Evolutionary conservation across 2,888 invertebrate genomes (phyloP), one percentile per base, ranked within the genome.

Genomic region (Lacanobia wlatinum): DNA sequence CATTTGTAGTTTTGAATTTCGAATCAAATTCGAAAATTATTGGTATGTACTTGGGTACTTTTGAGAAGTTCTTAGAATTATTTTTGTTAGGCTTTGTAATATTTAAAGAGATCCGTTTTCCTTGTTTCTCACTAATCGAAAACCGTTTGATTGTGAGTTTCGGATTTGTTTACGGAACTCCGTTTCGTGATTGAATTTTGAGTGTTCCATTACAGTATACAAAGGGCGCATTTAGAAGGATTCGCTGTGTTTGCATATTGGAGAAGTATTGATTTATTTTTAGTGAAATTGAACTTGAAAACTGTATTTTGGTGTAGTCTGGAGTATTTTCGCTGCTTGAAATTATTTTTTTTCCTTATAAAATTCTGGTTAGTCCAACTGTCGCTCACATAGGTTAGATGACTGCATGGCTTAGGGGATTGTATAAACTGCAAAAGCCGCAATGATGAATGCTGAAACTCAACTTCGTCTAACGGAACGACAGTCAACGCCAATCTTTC

Each of bases 151-250:
- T 71, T 77, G 73, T 21, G 78, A 71, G 59, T 78, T 78, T 68
- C 21, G 43, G 60, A 78, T 79, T 84, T 88, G 86, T 88, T 88
- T 83, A 76, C 81, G 60, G 70, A 85, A 84, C 79, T 82, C 77
- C 74, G 73, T 69, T 76, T 80, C 68, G 68, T 83, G 84, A 90
- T 88, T 86, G 88, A 87, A 86, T 83, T 86, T 88, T 80, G 81
- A 89, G 87, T 85, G 82, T 80, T 78, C 80, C 72, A 80, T 80
- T 76, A 73, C 59, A 74, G 60, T 76, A 38, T 66, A 76, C 70
- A 84, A 84, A 83, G 73, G 53, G 59, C 62, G 73, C 53, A 76
- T 66, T 84, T 80, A 53, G 40, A 73, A 66, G 66, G 73, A 73
- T 82, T 83, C 75, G 1, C 21, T 48, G 48, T 73, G 52, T 78